Base-by-base conservation (phyloP, 2,113 vertebrate genomes). In the Bufo bufo region DNA sequence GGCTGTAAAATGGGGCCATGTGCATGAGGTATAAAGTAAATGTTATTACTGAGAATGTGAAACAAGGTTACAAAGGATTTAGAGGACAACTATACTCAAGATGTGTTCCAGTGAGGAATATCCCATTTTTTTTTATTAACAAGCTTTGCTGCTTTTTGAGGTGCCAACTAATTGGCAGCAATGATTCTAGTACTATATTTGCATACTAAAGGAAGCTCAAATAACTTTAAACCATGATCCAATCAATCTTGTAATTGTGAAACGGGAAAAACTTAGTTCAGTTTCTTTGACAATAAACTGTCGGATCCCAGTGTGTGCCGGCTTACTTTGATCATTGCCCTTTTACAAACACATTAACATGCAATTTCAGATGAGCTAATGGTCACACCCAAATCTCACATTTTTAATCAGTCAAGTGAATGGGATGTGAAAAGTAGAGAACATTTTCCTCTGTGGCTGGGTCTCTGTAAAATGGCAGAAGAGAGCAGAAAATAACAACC, bases 331-430 rank as follows among this genome's bases (percentile, higher is more conserved):
- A 86, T 86, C 77, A 45, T 65, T 43, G 14, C 16, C 9, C 78
- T 86, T n/a, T 66, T 79, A 86, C 59, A 86, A 78, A 69, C 49
- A 54, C 77, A 56, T 69, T 79, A 77, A 86, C 85, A 86, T 86
- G 77, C 75, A 45, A 19, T 86, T 61, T 79, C 77, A 63, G 43
- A 86, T 86, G 85, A 86, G 59, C 58, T 86, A 49, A 86, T 86
- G 77, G 85, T 86, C 85, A 69, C 85, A 86, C 85, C 85, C 85
- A 86, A 80, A 79, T 79, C 74, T 61, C 66, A 50, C 47, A 86
- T 79, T 77, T 86, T 86, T 79, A 86, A 79, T 79, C 75, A 86
- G 85, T 78, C 47, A 45, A 52, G 78, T 86, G 45, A 79, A 78
- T 77, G 61, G 85, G 85, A 86, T 81, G 77, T 80, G 63, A 80